Conservation (phyloP, 37 sponge, comb jelly and placozoan genomes). For the Beroe ovata region DNA sequence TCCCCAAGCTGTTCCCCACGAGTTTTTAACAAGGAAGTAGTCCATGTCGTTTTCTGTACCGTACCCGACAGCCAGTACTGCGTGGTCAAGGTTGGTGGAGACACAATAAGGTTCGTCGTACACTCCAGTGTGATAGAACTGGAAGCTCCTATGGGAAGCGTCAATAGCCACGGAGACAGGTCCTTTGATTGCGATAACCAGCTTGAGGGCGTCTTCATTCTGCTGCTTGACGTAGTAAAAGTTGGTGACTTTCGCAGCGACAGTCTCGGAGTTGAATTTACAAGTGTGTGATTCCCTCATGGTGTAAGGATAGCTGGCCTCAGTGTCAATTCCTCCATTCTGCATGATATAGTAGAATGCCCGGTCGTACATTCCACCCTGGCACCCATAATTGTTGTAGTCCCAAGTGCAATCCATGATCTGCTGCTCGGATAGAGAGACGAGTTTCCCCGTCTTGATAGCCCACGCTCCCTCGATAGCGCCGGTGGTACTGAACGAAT, state of each 20-base stretch:
- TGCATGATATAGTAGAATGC: slow-evolving; percentile 76
- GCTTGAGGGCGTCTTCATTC: slow-evolving; percentile 13
- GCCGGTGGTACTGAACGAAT: slow-evolving; percentile 28
- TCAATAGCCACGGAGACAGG: slow-evolving; percentile 44
- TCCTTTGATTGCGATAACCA: slow-evolving; percentile 39
- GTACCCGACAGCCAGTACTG: slow-evolving; percentile 89
- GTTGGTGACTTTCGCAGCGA: not conserved
- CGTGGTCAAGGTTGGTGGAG: slow-evolving; percentile 84
- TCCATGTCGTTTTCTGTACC: slow-evolving; percentile 72
- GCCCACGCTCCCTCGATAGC: slow-evolving; percentile 68
- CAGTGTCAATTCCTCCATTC: slow-evolving; percentile 76
- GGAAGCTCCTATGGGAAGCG: slow-evolving; percentile 48
- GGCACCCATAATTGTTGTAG: slow-evolving; percentile 80
- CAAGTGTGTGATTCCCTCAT: slow-evolving; percentile 63
- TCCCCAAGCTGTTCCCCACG: slow-evolving; percentile 73
- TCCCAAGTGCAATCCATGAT: slow-evolving; percentile 75
- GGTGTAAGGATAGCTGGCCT: slow-evolving; percentile 72
- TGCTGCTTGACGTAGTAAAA: slow-evolving; percentile 62
- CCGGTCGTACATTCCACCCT: slow-evolving; percentile 73
- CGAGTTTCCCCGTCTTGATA: slow-evolving; percentile 70
- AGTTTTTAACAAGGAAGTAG: slow-evolving; percentile 93
- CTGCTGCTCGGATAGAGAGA: slow-evolving; percentile 74
- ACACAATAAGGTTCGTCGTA: slow-evolving; percentile 83
- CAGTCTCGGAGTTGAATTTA: slow-evolving; percentile 57
- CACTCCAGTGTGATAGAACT: slow-evolving; percentile 72